Evolutionary conservation across 1,140 invertebrate species (phyloP).

Genomic region (Stratiolaelaps scimitus): DNA sequence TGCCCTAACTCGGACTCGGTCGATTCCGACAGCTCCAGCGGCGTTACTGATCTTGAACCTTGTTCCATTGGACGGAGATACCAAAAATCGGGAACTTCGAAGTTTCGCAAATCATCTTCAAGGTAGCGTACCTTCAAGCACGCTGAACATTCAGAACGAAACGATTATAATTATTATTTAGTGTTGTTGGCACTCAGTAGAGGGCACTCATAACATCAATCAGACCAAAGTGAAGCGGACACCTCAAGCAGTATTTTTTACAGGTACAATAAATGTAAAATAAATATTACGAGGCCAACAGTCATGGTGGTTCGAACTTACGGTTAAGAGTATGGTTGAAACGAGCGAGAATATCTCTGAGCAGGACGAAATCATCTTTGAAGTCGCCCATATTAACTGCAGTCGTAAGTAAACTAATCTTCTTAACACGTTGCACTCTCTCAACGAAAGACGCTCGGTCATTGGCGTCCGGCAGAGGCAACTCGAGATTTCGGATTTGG

Average conservation of each 20-base stretch:
- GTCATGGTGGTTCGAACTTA: neutral
- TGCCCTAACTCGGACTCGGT: too few species aligned
- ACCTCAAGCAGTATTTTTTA: too few species aligned
- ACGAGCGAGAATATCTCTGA: neutral
- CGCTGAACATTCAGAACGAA: too few species aligned
- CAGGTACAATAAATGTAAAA: too few species aligned
- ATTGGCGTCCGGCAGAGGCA: neutral
- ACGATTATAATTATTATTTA: too few species aligned
- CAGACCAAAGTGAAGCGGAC: too few species aligned
- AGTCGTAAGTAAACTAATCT: neutral
- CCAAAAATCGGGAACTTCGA: slow-evolving; percentile 27
- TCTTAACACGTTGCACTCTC: neutral
- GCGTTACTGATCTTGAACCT: neutral
- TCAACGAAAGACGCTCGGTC: slow-evolving; percentile 8
- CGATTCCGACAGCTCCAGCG: too few species aligned
- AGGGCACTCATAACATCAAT: too few species aligned
- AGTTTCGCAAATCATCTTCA: slow-evolving; percentile 13
- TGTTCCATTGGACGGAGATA: neutral
- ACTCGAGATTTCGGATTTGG: neutral
- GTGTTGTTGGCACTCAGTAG: too few species aligned
- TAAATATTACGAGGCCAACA: too few species aligned
- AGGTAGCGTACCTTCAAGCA: neutral
- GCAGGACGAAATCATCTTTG: neutral
- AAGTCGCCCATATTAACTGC: slow-evolving; percentile 9
- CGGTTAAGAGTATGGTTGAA: neutral